Evolutionary conservation across 2,888 invertebrate species (phyloP), one percentile per base, ranked within the genome.

Genomic region (Gastracanthus pulcherrimus): DNA sequence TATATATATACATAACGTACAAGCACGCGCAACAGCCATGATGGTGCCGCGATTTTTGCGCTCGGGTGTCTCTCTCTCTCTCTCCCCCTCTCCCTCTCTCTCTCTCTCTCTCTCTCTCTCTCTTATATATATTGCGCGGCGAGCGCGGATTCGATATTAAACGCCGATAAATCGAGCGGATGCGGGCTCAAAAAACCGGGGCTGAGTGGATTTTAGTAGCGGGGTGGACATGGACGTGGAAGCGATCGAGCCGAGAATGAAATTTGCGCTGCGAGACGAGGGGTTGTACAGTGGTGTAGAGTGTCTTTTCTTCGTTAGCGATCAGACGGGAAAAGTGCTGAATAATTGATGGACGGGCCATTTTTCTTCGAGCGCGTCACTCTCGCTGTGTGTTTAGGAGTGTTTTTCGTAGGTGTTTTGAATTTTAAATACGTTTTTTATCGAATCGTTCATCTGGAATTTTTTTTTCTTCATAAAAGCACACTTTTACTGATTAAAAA

Each of bases 81-180:
- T n/a, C n/a, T n/a, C n/a, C n/a, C n/a, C n/a, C n/a, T n/a, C n/a
- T n/a, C n/a, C n/a, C n/a, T n/a, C n/a, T n/a, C n/a, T n/a, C n/a
- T n/a, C n/a, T n/a, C n/a, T n/a, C n/a, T n/a, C n/a, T n/a, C n/a
- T n/a, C n/a, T n/a, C n/a, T n/a, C n/a, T n/a, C n/a, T n/a, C n/a
- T n/a, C n/a, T n/a, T n/a, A n/a, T n/a, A n/a, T n/a, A n/a, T n/a
- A n/a, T n/a, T n/a, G n/a, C n/a, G n/a, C 13, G 11, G 26, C 26
- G 9, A 26, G 41, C 1, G 26, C 11, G n/a, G 34, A 36, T 51
- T 34, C 64, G 74, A 74, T 64, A 67, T 67, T 67, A 76, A 76
- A 76, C 67, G 67, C 5, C 67, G 76, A 76, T 76, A 76, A 76
- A 76, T 66, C 75, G 75, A 29, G 51, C 5, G 9, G 51, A 11